Evolutionary conservation across 2,888 invertebrate species (phyloP), one percentile per base, ranked within the genome.

Genomic region (Artemia sinica): DNA sequence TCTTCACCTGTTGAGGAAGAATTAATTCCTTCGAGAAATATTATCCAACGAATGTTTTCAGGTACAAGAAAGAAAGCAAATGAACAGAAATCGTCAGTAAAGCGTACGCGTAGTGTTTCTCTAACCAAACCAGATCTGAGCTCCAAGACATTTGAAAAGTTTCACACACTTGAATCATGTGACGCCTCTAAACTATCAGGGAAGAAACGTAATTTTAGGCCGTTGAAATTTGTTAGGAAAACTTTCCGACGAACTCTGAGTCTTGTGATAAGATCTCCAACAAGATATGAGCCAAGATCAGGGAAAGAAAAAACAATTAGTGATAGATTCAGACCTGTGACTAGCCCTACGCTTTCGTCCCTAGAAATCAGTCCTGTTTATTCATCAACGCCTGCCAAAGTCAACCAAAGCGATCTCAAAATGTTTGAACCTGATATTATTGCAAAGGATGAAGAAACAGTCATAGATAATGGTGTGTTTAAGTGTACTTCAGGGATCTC

Each of bases 401-500:
- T 58, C n/a, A n/a, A n/a, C 9, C 8, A 58, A 58, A n/a, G 28
- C 63, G 63, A 58, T 2, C n/a, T 28, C n/a, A 28, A n/a, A 10
- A 18, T n/a, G 14, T 10, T 58, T 58, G 63, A 58, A 58, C 41
- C 41, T 3, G 41, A 41, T 41, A n/a, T 58, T 18, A 18, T n/a
- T 28, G 63, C n/a, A 28, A 58, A 58, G 63, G 14, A 18, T n/a
- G 63, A 58, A 58, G 63, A 58, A 28, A 10, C 63, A n/a, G 63
- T 18, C n/a, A 58, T 58, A n/a, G 9, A 18, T 58, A 28, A 11
- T 58, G 10, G 12, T 58, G 3, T 41, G 41, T 41, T 6, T 41
- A 58, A 58, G 28, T 10, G 2, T 28, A 41, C 41, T 41, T 6
- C 41, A 41, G 41, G 41, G 41, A 41, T 41, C 41, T 41, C 41